These are phyloP conservation scores for Labeo calbasu DNA, from an alignment of 2,797 vertebrate genomes.

Conservation along the genomic window DNA sequence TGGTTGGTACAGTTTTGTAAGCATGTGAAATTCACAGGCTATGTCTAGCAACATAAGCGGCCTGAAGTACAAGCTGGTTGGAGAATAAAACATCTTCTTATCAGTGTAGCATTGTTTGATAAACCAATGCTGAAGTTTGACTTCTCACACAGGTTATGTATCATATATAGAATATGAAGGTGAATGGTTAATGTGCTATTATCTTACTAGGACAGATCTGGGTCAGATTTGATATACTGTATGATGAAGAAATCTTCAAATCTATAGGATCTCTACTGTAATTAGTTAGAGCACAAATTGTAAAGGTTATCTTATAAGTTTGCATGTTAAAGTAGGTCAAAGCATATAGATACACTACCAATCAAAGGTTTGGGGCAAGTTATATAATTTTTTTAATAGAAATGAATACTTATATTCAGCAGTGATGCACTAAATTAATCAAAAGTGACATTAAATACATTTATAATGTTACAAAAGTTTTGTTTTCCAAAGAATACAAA, in stretches of 20 bases:
- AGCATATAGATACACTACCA: background rate
- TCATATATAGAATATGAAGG: background rate
- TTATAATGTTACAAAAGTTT: background rate
- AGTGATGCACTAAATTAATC: background rate
- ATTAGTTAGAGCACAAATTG: background rate
- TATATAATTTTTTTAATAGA: background rate
- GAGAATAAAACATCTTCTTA: background rate
- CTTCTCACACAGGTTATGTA: background rate
- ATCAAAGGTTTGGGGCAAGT: background rate
- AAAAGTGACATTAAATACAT: background rate
- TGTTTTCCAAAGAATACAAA: background rate
- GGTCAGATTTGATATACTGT: background rate
- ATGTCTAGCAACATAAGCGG: conserved; percentile 5
- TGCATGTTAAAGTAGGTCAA: background rate
- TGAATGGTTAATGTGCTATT: background rate
- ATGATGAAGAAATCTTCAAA: background rate
- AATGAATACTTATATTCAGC: background rate
- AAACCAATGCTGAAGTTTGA: conserved; percentile 20
- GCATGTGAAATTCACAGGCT: conserved; percentile 28
- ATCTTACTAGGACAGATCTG: background rate
- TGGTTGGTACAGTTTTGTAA: conserved; percentile 25
- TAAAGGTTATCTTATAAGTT: background rate
- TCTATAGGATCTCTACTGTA: background rate
- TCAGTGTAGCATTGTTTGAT: background rate
- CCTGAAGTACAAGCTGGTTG: background rate